A percentile compares a stretch with the other conserved stretches of the same genome.
Conservation (phyloP, 2,113 vertebrate genomes). For the Hyaena hyaena region DNA sequence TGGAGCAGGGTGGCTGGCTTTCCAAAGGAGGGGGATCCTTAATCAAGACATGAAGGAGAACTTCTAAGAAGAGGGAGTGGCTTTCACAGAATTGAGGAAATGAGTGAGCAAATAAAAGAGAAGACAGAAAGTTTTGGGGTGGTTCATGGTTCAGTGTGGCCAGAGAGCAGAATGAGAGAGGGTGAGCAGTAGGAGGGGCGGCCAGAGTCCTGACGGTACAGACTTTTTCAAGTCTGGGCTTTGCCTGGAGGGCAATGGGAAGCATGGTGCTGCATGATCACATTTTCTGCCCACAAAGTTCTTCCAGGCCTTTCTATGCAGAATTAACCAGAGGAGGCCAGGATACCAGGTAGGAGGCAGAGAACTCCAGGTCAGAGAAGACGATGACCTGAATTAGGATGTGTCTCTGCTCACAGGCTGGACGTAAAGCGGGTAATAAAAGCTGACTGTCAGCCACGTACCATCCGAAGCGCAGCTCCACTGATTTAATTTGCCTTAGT, state of each 20-base stretch:
- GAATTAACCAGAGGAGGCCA: neutral
- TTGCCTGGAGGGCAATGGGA: neutral
- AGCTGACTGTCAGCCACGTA: neutral
- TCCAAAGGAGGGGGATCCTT: neutral
- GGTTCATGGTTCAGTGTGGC: rapidly evolving
- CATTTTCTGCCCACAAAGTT: neutral
- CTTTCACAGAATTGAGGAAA: neutral
- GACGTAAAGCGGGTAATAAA: neutral
- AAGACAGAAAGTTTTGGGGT: neutral
- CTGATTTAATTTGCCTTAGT: neutral
- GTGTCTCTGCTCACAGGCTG: neutral
- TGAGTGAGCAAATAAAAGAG: neutral
- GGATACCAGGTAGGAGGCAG: neutral
- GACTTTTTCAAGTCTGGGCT: neutral
- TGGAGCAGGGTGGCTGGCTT: neutral
- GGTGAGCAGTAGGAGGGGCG: rapidly evolving
- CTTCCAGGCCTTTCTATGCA: neutral
- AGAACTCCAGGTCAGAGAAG: neutral
- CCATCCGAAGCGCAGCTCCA: neutral
- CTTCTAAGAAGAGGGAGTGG: neutral
- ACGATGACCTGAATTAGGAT: neutral
- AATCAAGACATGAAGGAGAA: neutral
- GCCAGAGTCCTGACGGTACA: rapidly evolving
- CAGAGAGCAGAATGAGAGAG: neutral
- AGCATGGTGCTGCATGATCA: rapidly evolving